Conservation (phyloP, 2,113 vertebrate genomes). For the Corynorhinus townsendii region DNA sequence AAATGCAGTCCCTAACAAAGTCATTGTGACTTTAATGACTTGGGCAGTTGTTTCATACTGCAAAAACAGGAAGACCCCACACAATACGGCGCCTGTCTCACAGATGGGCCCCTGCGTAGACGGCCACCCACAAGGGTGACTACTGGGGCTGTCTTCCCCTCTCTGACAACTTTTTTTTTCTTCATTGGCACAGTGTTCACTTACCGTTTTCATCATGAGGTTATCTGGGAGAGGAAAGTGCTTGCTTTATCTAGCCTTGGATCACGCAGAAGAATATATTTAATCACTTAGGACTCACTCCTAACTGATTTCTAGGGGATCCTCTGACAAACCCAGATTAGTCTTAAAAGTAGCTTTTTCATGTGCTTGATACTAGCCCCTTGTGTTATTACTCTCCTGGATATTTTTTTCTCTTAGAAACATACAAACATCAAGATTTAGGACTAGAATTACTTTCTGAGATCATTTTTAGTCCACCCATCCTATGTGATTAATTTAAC, state of each 20-base stretch:
- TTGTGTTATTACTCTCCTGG: background rate
- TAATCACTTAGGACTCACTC: background rate
- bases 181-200: background rate
- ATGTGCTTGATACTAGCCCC: background rate
- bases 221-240: background rate
- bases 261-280: background rate
- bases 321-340: background rate
- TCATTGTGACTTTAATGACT: conserved; percentile 73
- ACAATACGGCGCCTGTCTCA: conserved; percentile 72
- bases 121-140: conserved; percentile 53
- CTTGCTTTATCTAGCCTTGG: background rate
- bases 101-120: conserved; percentile 58
- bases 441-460: background rate
- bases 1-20: conserved; percentile 63
- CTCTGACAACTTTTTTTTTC: background rate
- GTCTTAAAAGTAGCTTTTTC: background rate
- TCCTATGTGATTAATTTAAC: background rate
- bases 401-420: background rate
- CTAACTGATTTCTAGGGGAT: background rate
- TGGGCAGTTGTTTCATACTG: conserved; percentile 56
- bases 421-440: background rate
- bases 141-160: conserved; percentile 38
- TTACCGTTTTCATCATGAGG: background rate
- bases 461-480: background rate
- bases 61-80: conserved; percentile 72